Evolutionary conservation across 2,797 vertebrate genomes (phyloP), one percentile per base, ranked within the genome.

Genomic region (Natrix natrix): DNA sequence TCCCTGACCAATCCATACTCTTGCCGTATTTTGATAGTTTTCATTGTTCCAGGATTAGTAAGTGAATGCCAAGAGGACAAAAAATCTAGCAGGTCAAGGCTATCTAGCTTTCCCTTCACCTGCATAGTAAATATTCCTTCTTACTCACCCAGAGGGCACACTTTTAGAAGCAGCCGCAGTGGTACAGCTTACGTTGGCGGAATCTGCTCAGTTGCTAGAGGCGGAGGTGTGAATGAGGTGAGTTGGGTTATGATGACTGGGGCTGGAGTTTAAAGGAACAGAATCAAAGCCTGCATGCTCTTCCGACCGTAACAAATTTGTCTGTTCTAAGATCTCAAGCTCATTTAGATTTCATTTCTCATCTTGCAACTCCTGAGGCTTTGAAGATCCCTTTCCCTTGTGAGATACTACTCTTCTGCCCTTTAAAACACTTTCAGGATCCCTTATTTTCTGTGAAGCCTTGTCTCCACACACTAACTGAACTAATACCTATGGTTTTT

Each of bases 171-270:
- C 92, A 98, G 98, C 96, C 98, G 98, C 95, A 99, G 99, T 0
- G 99, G 99, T 90, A 98, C 98, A 0, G 98, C 99, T 93, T 99
- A 98, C 28, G 98, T 99, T 22, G 98, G 98, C 94, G 99, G 99
- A 32, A 98, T 99, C 95, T 99, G 99, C 95, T 99, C 99, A 0
- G 93, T 95, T 0, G 94, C 98, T 59, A 98, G 97, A 60, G 98
- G 98, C 5, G 98, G 99, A 4, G 99, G 99, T 0, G 98, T 99
- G 93, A 99, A 99, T 0, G 99, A 99, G 98, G 99, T 99, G 94
- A 98, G 98, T 32, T 3, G 59, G 12, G 20, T 60, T 69, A 59
- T 5, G 14, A 54, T 43, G 22, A 37, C 74, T 87, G 13, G 61
- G 11, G 12, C 26, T 69, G 78, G 48, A 48, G 14, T 59, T 55